Base-by-base conservation (phyloP, 1,140 invertebrate genomes). In the Cataglyphis hispanica region DNA sequence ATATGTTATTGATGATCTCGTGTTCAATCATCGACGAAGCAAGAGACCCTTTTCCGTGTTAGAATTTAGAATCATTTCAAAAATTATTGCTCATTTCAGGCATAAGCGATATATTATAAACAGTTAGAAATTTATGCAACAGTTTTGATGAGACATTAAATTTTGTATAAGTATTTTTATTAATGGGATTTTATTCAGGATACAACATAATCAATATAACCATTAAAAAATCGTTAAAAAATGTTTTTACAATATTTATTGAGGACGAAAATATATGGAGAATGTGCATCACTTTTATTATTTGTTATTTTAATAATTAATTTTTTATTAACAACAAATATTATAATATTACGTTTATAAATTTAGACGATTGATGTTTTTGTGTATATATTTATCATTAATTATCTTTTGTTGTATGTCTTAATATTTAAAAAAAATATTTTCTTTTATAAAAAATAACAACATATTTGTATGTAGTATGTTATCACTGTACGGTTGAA, bases 1-100 rank as follows among this genome's bases (percentile, higher is more conserved):
- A 77, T 77, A 60, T 27, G 22, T 64, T 64, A 77, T 46, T 64
- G 60, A 64, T 46, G 75, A 66, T 7, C 75, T 43, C 37, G 1
- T 27, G 56, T 77, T 31, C 58, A 27, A 31, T 77, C 25, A 25
- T 2, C 13, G 53, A 37, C n/a, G 53, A 75, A 40, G 53, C 34
- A 31, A 37, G 60, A 75, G 34, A 60, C 8, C n/a, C n/a, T 16
- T 60, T 37, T 60, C 6, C 72, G 22, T 60, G 7, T 1, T 40
- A 22, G 31, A 25, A 63, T 63, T 77, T 77, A 43, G 3, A 77
- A 61, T 25, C 1, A 19, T 77, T 74, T 75, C 4, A 13, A 27
- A 40, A 31, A 63, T n/a, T 40, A 64, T 64, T 7, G 6, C 63
- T 77, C 43, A 22, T 40, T 56, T 69, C 0, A 25, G 10, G n/a